phyloP scores from a whole-genome alignment of 2,888 invertebrate species.

The Eucriotettix oculatus region DNA sequence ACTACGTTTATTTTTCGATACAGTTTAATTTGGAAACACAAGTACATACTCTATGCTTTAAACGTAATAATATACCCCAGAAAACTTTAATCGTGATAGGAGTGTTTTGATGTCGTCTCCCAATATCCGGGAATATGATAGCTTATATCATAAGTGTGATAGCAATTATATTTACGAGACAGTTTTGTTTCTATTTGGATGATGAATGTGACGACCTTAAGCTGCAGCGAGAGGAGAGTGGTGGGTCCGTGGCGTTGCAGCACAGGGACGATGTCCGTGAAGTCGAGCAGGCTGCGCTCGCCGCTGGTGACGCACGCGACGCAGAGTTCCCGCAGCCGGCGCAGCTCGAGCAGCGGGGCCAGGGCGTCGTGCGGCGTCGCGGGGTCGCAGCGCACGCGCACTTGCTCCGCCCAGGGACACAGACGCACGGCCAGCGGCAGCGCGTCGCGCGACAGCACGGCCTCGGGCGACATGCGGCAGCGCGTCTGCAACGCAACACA shows the following conservation, averaged over 20 bases:
- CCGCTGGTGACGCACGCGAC: constrained; percentile 20
- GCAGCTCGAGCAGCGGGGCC: constrained; percentile 11
- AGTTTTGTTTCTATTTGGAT: background rate
- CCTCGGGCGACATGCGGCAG: constrained; percentile 16
- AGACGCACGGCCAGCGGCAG: constrained; percentile 16
- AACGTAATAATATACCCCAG: no score
- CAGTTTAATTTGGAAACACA: no score
- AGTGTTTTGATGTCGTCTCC: no score
- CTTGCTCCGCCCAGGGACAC: constrained; percentile 17
- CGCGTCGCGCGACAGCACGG: constrained; percentile 17
- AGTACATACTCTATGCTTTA: no score
- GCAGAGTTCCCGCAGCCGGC: constrained; percentile 16
- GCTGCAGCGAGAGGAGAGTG: constrained; percentile 10
- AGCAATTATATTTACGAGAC: no score
- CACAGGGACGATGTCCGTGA: constrained; percentile 17
- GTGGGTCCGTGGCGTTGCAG: constrained; percentile 15
- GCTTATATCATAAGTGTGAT: no score
- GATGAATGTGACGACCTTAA: constrained; percentile 12
- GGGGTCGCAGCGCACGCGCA: constrained; percentile 16
- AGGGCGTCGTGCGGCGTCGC: constrained; percentile 19
- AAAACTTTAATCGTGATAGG: no score
- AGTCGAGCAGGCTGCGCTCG: constrained; percentile 18
- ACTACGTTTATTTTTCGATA: no score
- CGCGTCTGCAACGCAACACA: constrained; percentile 13
- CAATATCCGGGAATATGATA: no score